phyloP scores from a whole-genome alignment of 2,113 vertebrate genomes.

The Ictalurus punctatus region DNA sequence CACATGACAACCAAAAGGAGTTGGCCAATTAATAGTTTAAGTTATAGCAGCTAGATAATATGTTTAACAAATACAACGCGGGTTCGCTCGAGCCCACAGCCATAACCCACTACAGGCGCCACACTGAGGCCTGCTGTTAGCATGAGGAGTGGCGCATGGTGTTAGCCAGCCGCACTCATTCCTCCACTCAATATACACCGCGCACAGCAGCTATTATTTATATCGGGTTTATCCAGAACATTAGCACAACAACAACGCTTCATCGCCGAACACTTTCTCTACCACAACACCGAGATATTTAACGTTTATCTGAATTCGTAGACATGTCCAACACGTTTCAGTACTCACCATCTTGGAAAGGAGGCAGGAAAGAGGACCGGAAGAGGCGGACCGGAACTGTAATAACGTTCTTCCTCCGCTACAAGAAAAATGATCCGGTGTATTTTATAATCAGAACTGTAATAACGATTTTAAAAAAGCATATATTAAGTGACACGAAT shows the following conservation, averaged over 20 bases:
- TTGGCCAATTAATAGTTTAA: not conserved
- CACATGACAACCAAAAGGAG: not conserved
- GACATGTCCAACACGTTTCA: slow-evolving; percentile 6
- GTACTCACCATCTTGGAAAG: slow-evolving; percentile 51
- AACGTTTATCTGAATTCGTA: not conserved
- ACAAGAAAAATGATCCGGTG: not conserved
- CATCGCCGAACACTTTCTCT: not conserved
- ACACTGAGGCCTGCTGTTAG: not conserved
- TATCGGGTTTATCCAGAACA: not conserved
- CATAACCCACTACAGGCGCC: not conserved
- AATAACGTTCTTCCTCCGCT: not conserved
- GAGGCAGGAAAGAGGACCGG: slow-evolving; percentile 56
- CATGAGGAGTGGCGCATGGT: slow-evolving; percentile 7
- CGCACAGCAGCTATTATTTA: no score
- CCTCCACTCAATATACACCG: not conserved
- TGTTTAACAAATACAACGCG: no score
- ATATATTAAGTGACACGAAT: not conserved
- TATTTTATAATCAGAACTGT: not conserved
- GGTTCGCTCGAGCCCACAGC: not conserved
- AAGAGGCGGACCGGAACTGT: slow-evolving; percentile 33
- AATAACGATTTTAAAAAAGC: not conserved
- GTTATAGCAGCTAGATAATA: no score
- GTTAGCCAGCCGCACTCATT: not conserved
- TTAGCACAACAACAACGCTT: not conserved
- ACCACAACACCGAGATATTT: not conserved